Evolutionary conservation across 1,140 invertebrate genomes (phyloP).

Genomic region (Meloidogyne floridensis): DNA sequence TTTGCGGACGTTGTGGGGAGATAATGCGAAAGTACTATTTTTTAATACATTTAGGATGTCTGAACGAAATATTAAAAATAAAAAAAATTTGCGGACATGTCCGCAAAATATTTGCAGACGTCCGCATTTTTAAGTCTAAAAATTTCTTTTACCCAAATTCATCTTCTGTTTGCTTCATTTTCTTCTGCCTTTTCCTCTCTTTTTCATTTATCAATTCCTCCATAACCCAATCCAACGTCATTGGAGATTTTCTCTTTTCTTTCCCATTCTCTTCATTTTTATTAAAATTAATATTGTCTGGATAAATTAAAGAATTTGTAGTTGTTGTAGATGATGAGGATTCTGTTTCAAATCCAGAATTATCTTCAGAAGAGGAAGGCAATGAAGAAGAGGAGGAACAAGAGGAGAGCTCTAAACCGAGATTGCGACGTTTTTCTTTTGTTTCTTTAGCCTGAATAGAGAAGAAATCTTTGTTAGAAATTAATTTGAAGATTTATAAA

Average conservation of each 20-base stretch:
- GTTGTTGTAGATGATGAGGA: not conserved
- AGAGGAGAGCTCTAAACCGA: not conserved
- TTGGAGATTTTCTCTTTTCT: not conserved
- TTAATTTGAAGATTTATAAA: too few species aligned
- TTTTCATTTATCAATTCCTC: constrained; percentile 7
- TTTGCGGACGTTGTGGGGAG: too few species aligned
- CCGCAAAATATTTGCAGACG: not conserved
- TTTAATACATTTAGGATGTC: too few species aligned
- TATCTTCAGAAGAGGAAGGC: not conserved
- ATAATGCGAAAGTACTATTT: too few species aligned
- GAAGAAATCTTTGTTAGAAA: not conserved
- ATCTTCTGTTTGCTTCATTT: not conserved
- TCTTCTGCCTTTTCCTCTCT: not conserved
- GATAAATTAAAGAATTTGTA: not conserved
- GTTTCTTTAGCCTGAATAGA: not conserved
- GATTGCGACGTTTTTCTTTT: not conserved
- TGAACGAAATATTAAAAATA: too few species aligned
- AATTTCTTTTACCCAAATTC: constrained; percentile 1
- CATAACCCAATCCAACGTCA: not conserved
- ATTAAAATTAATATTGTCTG: not conserved
- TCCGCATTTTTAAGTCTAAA: not conserved
- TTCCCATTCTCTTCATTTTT: not conserved
- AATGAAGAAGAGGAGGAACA: not conserved
- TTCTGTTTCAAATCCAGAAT: constrained; percentile 4
- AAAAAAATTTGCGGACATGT: not conserved